A percentile compares a stretch with the other conserved stretches of the same genome.
Evolutionary conservation across 2,113 vertebrate species (phyloP).

Genomic region (Microcebus murinus): DNA sequence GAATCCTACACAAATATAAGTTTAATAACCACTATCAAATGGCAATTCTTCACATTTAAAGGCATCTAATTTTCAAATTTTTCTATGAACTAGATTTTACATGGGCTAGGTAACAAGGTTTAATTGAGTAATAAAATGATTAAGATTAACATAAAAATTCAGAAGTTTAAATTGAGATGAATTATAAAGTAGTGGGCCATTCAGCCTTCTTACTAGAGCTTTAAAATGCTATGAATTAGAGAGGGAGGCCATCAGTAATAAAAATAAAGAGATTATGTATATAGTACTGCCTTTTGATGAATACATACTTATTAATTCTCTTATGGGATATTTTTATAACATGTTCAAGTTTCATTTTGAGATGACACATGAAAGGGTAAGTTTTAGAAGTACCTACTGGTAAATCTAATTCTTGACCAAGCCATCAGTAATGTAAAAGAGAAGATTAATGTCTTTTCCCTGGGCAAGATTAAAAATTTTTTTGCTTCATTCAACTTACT

Average conservation of each 20-base stretch:
- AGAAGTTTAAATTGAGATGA: conserved; percentile 27
- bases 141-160: conserved; percentile 1
- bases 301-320: conserved; percentile 4
- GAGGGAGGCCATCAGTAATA: background rate
- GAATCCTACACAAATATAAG: background rate
- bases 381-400: background rate
- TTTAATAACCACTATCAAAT: background rate
- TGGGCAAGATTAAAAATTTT: background rate
- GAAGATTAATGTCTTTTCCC: background rate
- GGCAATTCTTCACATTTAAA: background rate
- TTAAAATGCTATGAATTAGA: conserved; percentile 4
- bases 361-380: background rate
- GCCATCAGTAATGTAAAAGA: background rate
- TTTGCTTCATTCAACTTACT: conserved; percentile 10
- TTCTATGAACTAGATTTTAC: background rate
- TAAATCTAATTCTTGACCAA: conserved; percentile 37
- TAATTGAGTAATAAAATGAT: conserved; percentile 3
- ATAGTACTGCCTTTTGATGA: background rate
- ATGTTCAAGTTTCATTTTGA: conserved; percentile 32
- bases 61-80: background rate
- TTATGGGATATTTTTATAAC: background rate
- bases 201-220: background rate
- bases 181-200: background rate
- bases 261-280: background rate
- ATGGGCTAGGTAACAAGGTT: background rate